Base-by-base conservation (phyloP, 2,888 invertebrate species). In the Caenorhabditis sp. region DNA sequence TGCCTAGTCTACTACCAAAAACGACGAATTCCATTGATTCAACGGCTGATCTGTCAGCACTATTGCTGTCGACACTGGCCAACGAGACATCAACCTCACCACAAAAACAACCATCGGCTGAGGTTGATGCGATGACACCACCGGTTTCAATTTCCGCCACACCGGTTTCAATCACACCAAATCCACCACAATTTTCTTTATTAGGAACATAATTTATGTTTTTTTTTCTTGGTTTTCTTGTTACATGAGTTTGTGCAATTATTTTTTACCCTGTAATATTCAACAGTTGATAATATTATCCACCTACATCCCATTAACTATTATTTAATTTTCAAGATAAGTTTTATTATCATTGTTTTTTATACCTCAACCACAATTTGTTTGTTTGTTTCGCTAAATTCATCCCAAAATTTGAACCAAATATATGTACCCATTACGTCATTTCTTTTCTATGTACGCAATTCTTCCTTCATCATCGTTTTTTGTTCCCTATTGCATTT, bases 261-360 rank as follows among this genome's bases (percentile, higher is more conserved):
- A 17, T 17, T 43, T 31, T 31, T 31, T 31, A 31, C 31, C 31
- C 31, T 31, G 31, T 31, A 31, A 7, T 31, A 31, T 43, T 43
- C 43, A 43, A 10, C 43, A 43, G 43, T 43, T 43, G 43, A 43
- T 43, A 43, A 43, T 43, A 43, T 43, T 43, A 43, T 43, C 43
- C 43, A 10, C 43, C 43, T 17, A 43, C 3, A 17, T 43, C 17
- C 43, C 43, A 43, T 31, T 31, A 31, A 31, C 31, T 31, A 43
- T 43, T 43, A 43, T 43, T 43, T 43, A 31, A 43, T 43, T 43
- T n/a, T n/a, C 3, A 17, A 43, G 43, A 43, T 43, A 43, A 43
- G 43, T 43, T 43, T 43, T 43, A 43, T 43, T 43, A 43, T 43
- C 43, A 43, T 43, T 43, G 43, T 43, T 43, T 43, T 43, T 43